These are phyloP conservation scores for Aphodius sticticus DNA, from an alignment of 2,888 invertebrate genomes.

Conservation along the genomic window DNA sequence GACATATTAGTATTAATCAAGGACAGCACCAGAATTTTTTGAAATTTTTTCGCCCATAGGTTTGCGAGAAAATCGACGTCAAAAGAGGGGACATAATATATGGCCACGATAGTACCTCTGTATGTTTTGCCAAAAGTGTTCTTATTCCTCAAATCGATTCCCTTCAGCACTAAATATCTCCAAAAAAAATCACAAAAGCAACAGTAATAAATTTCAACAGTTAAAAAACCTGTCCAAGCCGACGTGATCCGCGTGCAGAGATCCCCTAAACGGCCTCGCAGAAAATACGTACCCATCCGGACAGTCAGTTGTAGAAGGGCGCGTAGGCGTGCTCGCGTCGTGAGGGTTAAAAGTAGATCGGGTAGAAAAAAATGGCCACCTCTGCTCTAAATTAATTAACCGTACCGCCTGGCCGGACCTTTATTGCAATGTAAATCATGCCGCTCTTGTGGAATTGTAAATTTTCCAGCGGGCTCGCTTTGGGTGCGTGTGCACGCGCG, in stretches of 20 bases:
- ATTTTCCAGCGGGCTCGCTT: not conserved
- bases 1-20: no score
- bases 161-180: not conserved
- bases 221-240: not conserved
- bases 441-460: conserved; percentile 4
- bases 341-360: not conserved
- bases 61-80: no score
- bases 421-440: conserved; percentile 4
- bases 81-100: no score
- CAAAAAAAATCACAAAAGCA: not conserved
- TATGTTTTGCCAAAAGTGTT: not conserved
- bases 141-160: not conserved
- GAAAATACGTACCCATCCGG: not conserved
- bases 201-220: not conserved
- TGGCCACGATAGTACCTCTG: no score
- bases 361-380: not conserved
- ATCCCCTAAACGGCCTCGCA: not conserved
- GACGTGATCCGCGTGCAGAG: not conserved
- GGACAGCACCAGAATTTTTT: no score
- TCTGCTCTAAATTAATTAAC: not conserved
- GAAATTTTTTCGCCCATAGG: no score
- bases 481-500: not conserved
- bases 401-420: not conserved
- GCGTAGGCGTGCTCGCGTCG: not conserved
- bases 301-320: not conserved